Conservation (phyloP, 2,113 vertebrate genomes). For the Gorsachius goisagi region DNA sequence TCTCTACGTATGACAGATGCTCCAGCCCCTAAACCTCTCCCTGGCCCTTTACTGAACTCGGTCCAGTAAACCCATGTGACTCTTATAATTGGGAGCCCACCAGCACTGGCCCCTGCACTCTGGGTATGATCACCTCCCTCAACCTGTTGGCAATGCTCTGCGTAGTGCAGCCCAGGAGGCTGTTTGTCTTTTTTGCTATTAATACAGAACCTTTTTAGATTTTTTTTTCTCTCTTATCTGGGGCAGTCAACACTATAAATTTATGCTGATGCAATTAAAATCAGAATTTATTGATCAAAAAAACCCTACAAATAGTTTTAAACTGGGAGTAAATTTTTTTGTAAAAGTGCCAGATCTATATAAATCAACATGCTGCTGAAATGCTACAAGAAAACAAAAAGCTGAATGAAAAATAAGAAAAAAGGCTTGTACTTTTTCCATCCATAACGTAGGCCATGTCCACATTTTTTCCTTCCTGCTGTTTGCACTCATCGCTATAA, state of each 20-base stretch:
- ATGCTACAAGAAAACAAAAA: neutral
- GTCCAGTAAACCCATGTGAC: neutral
- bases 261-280: neutral
- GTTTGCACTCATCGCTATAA: neutral
- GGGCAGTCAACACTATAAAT: neutral
- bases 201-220: neutral
- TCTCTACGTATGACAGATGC: neutral
- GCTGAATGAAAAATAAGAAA: neutral
- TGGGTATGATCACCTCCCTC: neutral
- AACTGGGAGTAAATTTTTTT: neutral
- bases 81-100: neutral
- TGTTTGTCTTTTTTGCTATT: neutral
- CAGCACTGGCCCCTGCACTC: neutral
- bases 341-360: neutral
- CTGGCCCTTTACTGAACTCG: neutral
- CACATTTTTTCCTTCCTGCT: neutral
- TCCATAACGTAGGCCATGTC: neutral
- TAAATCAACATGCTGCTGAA: neutral
- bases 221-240: neutral
- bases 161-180: neutral
- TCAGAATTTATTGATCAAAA: neutral
- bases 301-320: neutral
- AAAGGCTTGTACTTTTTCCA: neutral
- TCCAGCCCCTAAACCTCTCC: neutral
- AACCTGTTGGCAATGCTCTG: neutral